phyloP scores from a whole-genome alignment of 1,140 invertebrate species.

The Oncopeltus fasciatus region DNA sequence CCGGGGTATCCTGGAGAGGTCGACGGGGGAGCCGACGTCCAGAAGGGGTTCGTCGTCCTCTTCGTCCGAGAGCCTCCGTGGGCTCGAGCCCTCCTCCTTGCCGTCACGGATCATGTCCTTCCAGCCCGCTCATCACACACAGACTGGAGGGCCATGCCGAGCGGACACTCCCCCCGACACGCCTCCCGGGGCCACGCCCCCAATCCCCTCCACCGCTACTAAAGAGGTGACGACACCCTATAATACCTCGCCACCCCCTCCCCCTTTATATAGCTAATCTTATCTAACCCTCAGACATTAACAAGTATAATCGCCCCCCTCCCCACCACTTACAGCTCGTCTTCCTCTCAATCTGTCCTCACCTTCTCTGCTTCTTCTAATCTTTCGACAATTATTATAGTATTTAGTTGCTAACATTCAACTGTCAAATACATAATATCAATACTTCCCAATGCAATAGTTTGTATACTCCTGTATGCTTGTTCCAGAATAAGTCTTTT shows the following conservation, averaged over 20 bases:
- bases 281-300: conserved; percentile 13
- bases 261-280: conserved; percentile 17
- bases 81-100: neutral
- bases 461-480: too few relatives aligned
- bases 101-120: neutral
- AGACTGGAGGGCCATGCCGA: neutral
- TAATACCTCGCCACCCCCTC: conserved; percentile 3
- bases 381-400: conserved; percentile 3
- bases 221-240: conserved; percentile 19
- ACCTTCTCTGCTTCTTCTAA: neutral
- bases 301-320: conserved; percentile 12
- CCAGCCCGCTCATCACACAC: neutral
- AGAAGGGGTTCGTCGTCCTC: conserved; percentile 17
- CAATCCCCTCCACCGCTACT: neutral
- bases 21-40: conserved; percentile 22
- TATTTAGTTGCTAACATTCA: too few relatives aligned
- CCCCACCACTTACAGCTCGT: too few relatives aligned
- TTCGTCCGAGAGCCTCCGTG: conserved; percentile 15
- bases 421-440: too few relatives aligned
- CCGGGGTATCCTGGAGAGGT: conserved; percentile 20
- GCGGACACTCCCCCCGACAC: neutral
- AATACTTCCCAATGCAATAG: too few relatives aligned
- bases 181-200: neutral
- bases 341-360: too few relatives aligned
- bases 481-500: too few relatives aligned